Evolutionary conservation across 2,113 vertebrate species (phyloP).

Genomic region (Cavia aperea): DNA sequence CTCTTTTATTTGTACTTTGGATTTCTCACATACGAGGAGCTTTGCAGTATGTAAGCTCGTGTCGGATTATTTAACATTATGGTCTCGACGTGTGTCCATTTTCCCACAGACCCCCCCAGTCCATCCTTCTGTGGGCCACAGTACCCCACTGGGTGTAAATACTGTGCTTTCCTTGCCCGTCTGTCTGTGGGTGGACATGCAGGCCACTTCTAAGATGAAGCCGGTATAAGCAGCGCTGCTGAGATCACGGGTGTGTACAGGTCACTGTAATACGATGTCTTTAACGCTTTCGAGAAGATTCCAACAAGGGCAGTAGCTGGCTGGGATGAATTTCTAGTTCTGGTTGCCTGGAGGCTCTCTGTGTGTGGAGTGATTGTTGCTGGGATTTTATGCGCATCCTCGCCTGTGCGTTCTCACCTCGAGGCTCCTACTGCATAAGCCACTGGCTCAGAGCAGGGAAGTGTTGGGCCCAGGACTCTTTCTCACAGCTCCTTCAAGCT

Average conservation of each 20-base stretch:
- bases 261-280: not conserved
- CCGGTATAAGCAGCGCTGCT: not conserved
- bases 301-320: not conserved
- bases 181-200: not conserved
- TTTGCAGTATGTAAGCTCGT: not conserved
- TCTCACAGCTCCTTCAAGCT: accelerated
- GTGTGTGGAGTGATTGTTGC: not conserved
- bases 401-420: not conserved
- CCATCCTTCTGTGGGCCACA: not conserved
- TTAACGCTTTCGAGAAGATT: not conserved
- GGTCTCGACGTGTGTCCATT: not conserved
- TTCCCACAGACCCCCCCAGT: not conserved
- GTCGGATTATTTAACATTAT: not conserved
- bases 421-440: not conserved
- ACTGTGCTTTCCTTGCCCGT: not conserved
- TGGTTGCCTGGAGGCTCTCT: not conserved
- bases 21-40: not conserved
- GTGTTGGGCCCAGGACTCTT: accelerated
- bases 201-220: not conserved
- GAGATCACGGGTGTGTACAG: accelerated
- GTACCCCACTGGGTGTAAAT: not conserved
- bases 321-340: not conserved
- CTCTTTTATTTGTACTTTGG: not conserved
- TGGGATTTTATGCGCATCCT: not conserved
- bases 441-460: not conserved